These are phyloP conservation scores for Phataginus tetradactyla DNA, from an alignment of 2,797 vertebrate genomes.

Conservation along the genomic window DNA sequence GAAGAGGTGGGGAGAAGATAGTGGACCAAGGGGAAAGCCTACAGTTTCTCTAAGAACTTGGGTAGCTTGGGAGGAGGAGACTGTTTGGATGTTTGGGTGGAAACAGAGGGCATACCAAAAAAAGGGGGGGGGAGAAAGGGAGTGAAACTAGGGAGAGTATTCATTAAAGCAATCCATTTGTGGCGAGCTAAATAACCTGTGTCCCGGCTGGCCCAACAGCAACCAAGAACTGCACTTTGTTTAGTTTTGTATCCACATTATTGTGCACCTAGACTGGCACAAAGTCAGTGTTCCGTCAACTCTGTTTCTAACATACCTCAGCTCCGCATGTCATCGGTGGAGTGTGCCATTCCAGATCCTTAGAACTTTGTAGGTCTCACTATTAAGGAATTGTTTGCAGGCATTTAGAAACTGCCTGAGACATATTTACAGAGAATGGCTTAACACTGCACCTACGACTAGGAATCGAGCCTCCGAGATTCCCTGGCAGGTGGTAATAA, in stretches of 20 bases:
- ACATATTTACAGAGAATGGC: not conserved
- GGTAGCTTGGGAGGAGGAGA: not conserved
- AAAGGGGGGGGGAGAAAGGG: not conserved
- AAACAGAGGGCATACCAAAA: not conserved
- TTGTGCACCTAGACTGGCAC: not conserved
- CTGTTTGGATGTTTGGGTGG: not conserved
- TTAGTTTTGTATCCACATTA: not conserved
- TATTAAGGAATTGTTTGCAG: not conserved
- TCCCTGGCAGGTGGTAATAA: not conserved
- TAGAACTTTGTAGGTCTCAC: not conserved
- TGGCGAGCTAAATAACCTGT: not conserved
- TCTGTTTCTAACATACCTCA: not conserved
- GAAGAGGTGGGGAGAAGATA: fast-evolving
- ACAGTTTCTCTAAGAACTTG: not conserved
- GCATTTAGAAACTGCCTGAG: constrained; percentile 23
- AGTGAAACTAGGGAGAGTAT: not conserved
- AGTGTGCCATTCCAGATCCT: not conserved
- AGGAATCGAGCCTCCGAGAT: not conserved
- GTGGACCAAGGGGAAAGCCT: not conserved
- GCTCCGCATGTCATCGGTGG: fast-evolving
- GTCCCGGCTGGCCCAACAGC: not conserved
- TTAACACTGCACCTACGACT: not conserved
- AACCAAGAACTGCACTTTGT: not conserved
- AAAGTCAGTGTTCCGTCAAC: not conserved
- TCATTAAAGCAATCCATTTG: not conserved